Evolutionary conservation across 2,888 invertebrate genomes (phyloP).

Genomic region (Pterobdella sp.): DNA sequence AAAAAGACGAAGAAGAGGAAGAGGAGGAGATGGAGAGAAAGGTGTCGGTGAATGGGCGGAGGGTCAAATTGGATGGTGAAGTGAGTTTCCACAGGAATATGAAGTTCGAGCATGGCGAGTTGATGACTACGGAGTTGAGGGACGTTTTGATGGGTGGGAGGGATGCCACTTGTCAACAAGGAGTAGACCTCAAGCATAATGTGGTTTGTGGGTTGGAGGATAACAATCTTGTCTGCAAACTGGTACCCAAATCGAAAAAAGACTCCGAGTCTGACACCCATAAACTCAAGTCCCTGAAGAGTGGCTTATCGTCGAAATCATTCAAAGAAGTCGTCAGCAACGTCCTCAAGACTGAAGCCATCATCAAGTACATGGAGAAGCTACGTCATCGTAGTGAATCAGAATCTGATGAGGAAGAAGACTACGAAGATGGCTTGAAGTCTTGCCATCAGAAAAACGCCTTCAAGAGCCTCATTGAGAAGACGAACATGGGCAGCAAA

Average conservation of each 20-base stretch:
- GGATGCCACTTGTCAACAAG: neutral
- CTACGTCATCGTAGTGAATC: conserved; percentile 39
- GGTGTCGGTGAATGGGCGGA: neutral
- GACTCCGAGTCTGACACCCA: neutral
- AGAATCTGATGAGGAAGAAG: conserved; percentile 34
- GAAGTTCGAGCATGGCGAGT: conserved; percentile 45
- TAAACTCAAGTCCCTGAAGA: neutral
- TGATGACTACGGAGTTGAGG: conserved; percentile 34
- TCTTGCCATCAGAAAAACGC: neutral
- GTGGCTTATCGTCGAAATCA: conserved; percentile 36
- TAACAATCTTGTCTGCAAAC: neutral
- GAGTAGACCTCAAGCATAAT: neutral
- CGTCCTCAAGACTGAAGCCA: conserved; percentile 42
- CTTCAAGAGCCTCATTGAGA: neutral
- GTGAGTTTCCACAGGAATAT: conserved; percentile 49
- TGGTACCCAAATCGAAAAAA: neutral
- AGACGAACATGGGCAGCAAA: neutral
- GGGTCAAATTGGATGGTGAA: conserved; percentile 9
- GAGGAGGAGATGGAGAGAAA: neutral
- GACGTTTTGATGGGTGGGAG: conserved; percentile 20
- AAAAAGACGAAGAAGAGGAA: neutral
- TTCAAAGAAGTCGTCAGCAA: conserved; percentile 44
- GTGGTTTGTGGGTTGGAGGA: neutral
- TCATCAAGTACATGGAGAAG: conserved; percentile 39
- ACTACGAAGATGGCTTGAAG: conserved; percentile 24